Base-by-base conservation (phyloP, 1,140 invertebrate genomes). In the Drosophila ambigua region DNA sequence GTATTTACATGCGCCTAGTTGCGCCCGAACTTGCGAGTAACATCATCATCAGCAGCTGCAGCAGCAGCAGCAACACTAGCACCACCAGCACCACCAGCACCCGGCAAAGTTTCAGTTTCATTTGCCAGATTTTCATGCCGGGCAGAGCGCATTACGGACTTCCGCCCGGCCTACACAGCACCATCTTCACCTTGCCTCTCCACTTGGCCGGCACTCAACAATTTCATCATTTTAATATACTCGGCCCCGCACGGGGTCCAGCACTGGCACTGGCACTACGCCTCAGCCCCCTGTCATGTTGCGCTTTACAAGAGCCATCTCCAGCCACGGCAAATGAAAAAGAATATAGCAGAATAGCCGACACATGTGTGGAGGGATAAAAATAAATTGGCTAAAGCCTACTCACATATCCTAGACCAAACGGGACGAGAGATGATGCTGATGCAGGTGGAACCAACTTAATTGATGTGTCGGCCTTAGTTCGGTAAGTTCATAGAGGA, bases 171-270 rank as follows among this genome's bases (percentile, higher is more conserved):
- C 31, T 31, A 31, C 31, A 31, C 31, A 31, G 31, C 31, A 39
- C 46, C 67, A 59, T 43, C 54, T 64, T 62, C 39, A 60, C 53
- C 53, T 57, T 44, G 20, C 9, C 50, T 44, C 51, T 50, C 62
- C 71, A 63, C 73, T 64, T 55, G 50, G 23, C 41, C 24, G 61
- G 57, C 69, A 64, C 79, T 88, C 83, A 54, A 79, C 68, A 57
- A 60, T 77, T 88, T 79, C 83, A 88, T 88, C 82, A 81, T 77
- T 75, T 85, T 85, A 77, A 87, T 71, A 76, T 35, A 66, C 48
- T 20, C 49, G 23, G 23, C 15, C 13, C 13, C 45, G 24, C 52
- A 5, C 35, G 2, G 35, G 4, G 35, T 39, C 35, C 35, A 28
- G 26, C 26, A 20, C 26, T 28, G 23, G 23, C 4, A 24, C 23